These are phyloP conservation scores for Pseudolaguvia tuberculata DNA, from an alignment of 2,113 vertebrate genomes.

Conservation along the genomic window DNA sequence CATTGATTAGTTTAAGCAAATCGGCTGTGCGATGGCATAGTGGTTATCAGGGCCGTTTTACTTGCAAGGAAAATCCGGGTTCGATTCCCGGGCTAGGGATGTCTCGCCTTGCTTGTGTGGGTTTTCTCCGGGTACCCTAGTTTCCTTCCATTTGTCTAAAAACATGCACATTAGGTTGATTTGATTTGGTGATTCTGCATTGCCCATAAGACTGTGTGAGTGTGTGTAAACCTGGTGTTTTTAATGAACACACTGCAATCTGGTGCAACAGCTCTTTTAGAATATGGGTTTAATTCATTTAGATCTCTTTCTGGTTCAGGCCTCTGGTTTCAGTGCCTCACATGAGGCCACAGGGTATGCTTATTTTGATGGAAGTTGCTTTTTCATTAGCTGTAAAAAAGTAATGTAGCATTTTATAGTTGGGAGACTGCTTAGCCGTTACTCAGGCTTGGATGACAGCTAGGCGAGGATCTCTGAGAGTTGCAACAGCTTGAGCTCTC, in stretches of 20 bases:
- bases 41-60: too few relatives aligned
- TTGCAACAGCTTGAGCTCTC: background rate
- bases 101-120: too few relatives aligned
- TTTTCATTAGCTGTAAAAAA: conserved; percentile 47
- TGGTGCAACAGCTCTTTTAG: background rate
- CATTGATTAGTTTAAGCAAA: too few relatives aligned
- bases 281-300: conserved; percentile 12
- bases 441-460: conserved; percentile 34
- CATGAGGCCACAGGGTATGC: conserved; percentile 6
- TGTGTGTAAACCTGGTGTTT: background rate
- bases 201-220: too few relatives aligned
- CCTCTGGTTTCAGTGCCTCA: conserved; percentile 21
- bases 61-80: too few relatives aligned
- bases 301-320: conserved; percentile 12
- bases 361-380: conserved; percentile 30
- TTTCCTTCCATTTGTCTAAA: too few relatives aligned
- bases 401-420: conserved; percentile 52
- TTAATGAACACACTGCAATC: background rate
- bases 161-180: too few relatives aligned
- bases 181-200: too few relatives aligned
- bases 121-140: too few relatives aligned
- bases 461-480: background rate
- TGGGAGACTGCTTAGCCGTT: conserved; percentile 17
- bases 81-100: too few relatives aligned
- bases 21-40: too few relatives aligned